Evolutionary conservation across 64 coral and sea anemone genomes (phyloP), one percentile per base, ranked within the genome.

Genomic region (Catalaphyllia jardinei): DNA sequence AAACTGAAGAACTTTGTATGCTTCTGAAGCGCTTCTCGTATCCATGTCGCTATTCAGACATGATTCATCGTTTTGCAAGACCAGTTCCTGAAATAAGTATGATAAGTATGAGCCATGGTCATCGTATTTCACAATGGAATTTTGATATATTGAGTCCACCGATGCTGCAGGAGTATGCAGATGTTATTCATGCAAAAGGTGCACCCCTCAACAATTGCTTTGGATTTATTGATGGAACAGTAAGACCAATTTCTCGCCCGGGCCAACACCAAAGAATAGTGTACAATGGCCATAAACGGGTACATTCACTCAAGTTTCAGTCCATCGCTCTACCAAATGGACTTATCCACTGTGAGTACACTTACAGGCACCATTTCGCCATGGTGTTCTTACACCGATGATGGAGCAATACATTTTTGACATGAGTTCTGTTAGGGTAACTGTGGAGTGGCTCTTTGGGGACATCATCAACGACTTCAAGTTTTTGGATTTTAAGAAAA

Each of bases 111-210:
- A 38, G 74, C 49, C 74, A 77, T 52, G 16, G 49, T 46, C 74
- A 77, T 38, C 74, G 74, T 46, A 77, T 77, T 38, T 77, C 31
- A 12, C 74, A 77, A 77, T 77, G 74, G 74, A 46, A 77, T 77
- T 38, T 38, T 46, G 74, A 77, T 46, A 38, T 77, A 31, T 46
- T 77, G 74, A 77, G 49, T 77, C 74, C 74, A 77, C 74, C 49
- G 74, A 38, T 38, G 49, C 74, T 22, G 49, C 38, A 76, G 74
- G 49, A 38, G 49, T 76, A 76, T 76, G 74, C 74, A 42, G 74
- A 76, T 76, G 74, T 38, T 42, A 38, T 76, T 76, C 31, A 31
- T 76, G 49, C 38, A 42, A 76, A 76, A 38, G 74, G 74, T 77
- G 74, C 74, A 77, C 74, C 74, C 20, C 49, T 19, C 38, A 31